Percentiles rank a stretch among this genome's conserved stretches.
phyloP scores from a whole-genome alignment of 2,888 invertebrate species.

The Hydrotaea diabolus region DNA sequence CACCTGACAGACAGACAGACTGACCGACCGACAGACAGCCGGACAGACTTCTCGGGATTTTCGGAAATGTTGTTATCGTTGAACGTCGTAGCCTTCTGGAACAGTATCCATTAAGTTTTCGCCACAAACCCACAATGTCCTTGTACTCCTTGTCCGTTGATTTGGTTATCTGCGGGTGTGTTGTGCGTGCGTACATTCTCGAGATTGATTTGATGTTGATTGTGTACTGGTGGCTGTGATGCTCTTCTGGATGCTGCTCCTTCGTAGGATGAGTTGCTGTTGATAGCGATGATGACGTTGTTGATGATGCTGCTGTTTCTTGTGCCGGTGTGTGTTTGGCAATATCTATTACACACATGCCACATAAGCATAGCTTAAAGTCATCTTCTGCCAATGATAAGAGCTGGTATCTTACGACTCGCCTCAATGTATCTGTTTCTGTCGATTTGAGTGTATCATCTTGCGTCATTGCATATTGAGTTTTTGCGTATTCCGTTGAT shows the following conservation, averaged over 20 bases:
- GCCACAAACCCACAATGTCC: constrained; percentile 46
- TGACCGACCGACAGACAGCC: too few relatives aligned
- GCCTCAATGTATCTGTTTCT: constrained; percentile 7
- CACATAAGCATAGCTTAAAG: constrained; percentile 47
- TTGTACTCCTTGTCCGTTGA: neutral
- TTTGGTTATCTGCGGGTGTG: neutral
- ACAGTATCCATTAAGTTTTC: constrained; percentile 26
- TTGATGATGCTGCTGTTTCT: neutral
- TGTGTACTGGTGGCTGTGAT: constrained; percentile 46
- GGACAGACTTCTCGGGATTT: constrained; percentile 28
- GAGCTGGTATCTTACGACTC: neutral
- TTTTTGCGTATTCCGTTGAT: constrained; percentile 72
- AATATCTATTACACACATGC: constrained; percentile 32
- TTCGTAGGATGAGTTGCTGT: constrained; percentile 10
- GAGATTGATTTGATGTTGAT: constrained; percentile 60
- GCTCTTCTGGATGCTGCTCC: constrained; percentile 32
- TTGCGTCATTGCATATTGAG: constrained; percentile 52
- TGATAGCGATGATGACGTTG: constrained; percentile 30
- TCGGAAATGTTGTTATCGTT: constrained; percentile 13
- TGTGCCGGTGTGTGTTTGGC: neutral
- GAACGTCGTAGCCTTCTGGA: neutral
- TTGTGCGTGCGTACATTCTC: constrained; percentile 30
- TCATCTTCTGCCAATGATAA: neutral
- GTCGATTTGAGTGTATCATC: constrained; percentile 5
- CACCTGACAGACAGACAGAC: neutral